A percentile compares a stretch with the other conserved stretches of the same genome.
These are phyloP conservation scores for Ariopsis seemanni DNA, from an alignment of 2,113 vertebrate species.

Conservation along the genomic window DNA sequence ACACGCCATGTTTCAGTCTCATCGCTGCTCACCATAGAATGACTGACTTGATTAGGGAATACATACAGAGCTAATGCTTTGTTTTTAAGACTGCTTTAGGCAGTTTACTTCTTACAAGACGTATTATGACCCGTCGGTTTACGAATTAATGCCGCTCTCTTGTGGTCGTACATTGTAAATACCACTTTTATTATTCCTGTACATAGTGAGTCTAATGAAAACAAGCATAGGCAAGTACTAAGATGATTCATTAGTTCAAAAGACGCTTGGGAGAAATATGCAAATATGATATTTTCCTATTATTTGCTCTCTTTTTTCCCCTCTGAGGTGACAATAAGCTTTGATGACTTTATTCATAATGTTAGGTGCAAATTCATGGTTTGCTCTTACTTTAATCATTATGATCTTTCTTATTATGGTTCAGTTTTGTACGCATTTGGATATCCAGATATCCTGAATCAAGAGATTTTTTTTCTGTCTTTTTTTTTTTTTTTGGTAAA, in stretches of 20 bases:
- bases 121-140: constrained; percentile 10
- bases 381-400: constrained; percentile 30
- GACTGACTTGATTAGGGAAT: background rate
- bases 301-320: constrained; percentile 51
- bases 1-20: background rate
- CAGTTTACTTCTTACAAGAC: background rate
- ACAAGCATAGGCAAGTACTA: constrained; percentile 64
- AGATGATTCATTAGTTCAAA: constrained; percentile 62
- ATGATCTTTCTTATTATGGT: constrained; percentile 22
- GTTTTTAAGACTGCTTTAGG: background rate
- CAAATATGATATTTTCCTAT: constrained; percentile 67
- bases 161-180: constrained; percentile 68
- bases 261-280: constrained; percentile 71
- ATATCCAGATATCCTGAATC: constrained; percentile 18
- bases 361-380: constrained; percentile 34
- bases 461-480: background rate
- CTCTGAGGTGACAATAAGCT: constrained; percentile 66
- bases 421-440: constrained; percentile 42
- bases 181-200: constrained; percentile 64
- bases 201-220: constrained; percentile 66
- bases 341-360: constrained; percentile 51
- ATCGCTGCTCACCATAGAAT: background rate
- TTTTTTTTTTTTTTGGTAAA: background rate
- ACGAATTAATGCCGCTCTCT: constrained; percentile 63
- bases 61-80: background rate